Conservation (phyloP, 2,888 invertebrate genomes). For the Hydraecia micacea region DNA sequence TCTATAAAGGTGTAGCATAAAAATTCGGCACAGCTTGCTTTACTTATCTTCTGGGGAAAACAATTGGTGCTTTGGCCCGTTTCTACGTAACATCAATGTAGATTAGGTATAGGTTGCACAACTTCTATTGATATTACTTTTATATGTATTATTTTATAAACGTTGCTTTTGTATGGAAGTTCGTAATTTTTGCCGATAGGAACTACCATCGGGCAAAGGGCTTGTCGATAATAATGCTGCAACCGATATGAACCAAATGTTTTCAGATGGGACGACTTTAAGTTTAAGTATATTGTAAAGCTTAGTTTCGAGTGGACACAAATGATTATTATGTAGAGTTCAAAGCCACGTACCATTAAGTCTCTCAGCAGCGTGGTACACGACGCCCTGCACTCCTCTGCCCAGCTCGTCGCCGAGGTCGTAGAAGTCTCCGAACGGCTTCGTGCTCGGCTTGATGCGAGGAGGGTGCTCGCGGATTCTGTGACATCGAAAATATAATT, state of each 20-base stretch:
- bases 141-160: no score
- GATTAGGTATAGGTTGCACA: no score
- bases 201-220: neutral
- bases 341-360: slow-evolving; percentile 87
- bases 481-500: neutral
- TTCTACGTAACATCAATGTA: neutral
- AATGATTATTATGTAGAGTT: neutral
- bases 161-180: neutral
- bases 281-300: neutral
- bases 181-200: neutral
- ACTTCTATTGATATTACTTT: neutral
- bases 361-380: slow-evolving; percentile 96
- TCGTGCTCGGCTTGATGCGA: slow-evolving; percentile 93
- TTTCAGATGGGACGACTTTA: neutral
- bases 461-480: slow-evolving; percentile 88
- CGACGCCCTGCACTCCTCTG: slow-evolving; percentile 97
- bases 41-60: neutral
- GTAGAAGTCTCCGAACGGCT: slow-evolving; percentile 94
- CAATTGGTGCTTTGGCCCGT: neutral
- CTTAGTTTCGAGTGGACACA: neutral
- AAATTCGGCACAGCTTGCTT: neutral
- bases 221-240: neutral
- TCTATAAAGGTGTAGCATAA: neutral
- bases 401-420: slow-evolving; percentile 98
- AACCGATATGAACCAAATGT: neutral